Conservation (phyloP, 2,797 vertebrate genomes). For the Paguma larvata region DNA sequence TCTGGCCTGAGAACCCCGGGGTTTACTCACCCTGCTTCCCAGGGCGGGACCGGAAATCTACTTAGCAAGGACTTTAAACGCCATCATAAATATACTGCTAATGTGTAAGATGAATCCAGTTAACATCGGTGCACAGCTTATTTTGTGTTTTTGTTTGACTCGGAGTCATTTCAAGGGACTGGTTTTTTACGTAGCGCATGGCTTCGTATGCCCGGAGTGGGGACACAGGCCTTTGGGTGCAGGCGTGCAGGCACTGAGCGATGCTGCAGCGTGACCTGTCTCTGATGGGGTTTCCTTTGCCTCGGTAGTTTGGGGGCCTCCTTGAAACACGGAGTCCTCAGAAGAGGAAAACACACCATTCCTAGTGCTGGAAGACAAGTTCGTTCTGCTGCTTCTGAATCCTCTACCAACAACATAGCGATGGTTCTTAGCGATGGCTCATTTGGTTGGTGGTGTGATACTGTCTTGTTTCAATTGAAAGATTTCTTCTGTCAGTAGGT, state of each 20-base stretch:
- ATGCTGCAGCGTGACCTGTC: fast-evolving
- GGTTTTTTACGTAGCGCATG: not conserved
- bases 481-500: not conserved
- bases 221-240: not conserved
- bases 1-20: not conserved
- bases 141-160: not conserved
- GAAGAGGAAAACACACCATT: conserved; percentile 12
- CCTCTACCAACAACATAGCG: not conserved
- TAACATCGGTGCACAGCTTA: not conserved
- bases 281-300: not conserved
- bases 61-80: not conserved
- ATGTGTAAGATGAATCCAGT: not conserved
- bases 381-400: not conserved
- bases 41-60: not conserved
- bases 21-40: not conserved
- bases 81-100: not conserved
- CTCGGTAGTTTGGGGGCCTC: not conserved
- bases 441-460: not conserved
- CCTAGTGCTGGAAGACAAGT: not conserved
- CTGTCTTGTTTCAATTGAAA: not conserved
- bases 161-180: not conserved
- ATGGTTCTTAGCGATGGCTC: not conserved
- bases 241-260: not conserved
- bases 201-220: not conserved
- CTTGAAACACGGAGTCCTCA: conserved; percentile 1